A percentile compares a stretch with the other conserved stretches of the same genome.
Evolutionary conservation across 1,140 invertebrate genomes (phyloP).

Genomic region (Steinernema khuongi): DNA sequence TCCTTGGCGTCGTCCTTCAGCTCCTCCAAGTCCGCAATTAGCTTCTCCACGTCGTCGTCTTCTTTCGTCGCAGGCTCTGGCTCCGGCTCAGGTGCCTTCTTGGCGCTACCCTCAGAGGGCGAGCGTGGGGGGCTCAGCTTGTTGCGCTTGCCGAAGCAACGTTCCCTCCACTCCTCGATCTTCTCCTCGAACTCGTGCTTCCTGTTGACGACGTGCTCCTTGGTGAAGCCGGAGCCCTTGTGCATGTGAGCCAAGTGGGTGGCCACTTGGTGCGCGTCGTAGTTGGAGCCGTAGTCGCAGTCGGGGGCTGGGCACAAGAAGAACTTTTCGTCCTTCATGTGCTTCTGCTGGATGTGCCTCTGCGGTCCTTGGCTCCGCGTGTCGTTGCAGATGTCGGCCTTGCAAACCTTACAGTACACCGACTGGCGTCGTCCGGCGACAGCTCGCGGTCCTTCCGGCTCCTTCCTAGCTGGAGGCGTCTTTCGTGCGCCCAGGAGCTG

Average conservation of each 20-base stretch:
- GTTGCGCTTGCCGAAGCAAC: neutral
- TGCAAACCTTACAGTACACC: neutral
- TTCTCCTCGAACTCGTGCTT: neutral
- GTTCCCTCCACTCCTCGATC: neutral
- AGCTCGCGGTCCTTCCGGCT: neutral
- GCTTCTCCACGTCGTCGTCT: too few relatives aligned
- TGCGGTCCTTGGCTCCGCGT: neutral
- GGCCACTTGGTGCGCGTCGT: neutral
- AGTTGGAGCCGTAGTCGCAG: neutral
- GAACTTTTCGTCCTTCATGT: neutral
- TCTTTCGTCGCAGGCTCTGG: too few relatives aligned
- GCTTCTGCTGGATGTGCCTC: neutral
- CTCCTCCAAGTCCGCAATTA: too few relatives aligned
- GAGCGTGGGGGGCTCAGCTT: neutral
- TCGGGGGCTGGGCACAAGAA: neutral
- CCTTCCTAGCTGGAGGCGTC: neutral
- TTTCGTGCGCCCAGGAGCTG: neutral
- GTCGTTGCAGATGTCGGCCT: neutral
- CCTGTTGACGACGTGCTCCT: neutral
- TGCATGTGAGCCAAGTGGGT: neutral
- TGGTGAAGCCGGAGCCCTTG: neutral
- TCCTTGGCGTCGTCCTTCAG: too few relatives aligned
- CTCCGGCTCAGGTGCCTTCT: too few relatives aligned
- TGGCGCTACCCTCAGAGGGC: too few relatives aligned
- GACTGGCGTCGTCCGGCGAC: neutral